These are phyloP conservation scores for Drosophila pandora DNA, from an alignment of 1,140 invertebrate species.

Conservation along the genomic window DNA sequence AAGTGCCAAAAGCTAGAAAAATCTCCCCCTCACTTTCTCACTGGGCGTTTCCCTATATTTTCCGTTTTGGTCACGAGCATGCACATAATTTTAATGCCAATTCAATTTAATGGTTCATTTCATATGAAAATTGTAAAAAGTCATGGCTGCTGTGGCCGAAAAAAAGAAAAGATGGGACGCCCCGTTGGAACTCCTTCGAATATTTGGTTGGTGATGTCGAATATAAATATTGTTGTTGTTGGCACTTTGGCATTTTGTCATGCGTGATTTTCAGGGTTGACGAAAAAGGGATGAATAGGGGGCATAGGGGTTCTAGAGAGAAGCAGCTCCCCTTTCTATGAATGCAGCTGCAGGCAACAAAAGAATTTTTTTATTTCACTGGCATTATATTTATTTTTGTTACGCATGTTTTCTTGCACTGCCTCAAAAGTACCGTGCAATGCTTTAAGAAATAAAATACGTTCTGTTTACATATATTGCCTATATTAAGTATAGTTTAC, in stretches of 20 bases:
- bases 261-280: conserved; percentile 69
- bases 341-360: conserved; percentile 65
- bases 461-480: too few relatives aligned
- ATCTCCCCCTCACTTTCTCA: background rate
- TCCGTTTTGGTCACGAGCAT: conserved; percentile 42
- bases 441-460: background rate
- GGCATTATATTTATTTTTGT: conserved; percentile 22
- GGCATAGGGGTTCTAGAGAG: conserved; percentile 15
- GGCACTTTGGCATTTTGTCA: conserved; percentile 77
- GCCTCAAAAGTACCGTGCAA: background rate
- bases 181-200: conserved; percentile 40
- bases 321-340: conserved; percentile 54
- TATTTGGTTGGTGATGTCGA: conserved; percentile 19
- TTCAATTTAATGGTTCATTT: conserved; percentile 83
- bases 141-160: conserved; percentile 74
- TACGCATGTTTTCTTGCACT: conserved; percentile 9
- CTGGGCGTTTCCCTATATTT: conserved; percentile 11
- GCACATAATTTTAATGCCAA: conserved; percentile 81
- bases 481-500: too few relatives aligned
- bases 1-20: conserved; percentile 73
- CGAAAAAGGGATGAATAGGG: background rate
- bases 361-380: conserved; percentile 44
- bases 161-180: conserved; percentile 45
- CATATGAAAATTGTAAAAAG: conserved; percentile 83
- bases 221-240: conserved; percentile 29